These are phyloP conservation scores for Sakesphorus luctuosus DNA, from an alignment of 2,113 vertebrate species.

Conservation along the genomic window DNA sequence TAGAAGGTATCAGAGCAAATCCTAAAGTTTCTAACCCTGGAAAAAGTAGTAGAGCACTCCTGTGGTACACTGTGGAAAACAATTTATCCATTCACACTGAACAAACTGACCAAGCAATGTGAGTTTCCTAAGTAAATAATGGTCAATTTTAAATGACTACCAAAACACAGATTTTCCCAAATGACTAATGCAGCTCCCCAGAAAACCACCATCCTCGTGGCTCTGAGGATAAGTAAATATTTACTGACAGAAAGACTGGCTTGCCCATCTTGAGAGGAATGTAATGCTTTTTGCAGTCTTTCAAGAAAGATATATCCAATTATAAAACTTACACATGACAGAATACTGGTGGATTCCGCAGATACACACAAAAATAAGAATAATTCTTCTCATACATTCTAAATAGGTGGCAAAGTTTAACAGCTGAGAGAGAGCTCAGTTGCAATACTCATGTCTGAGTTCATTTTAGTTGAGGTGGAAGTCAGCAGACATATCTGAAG, in stretches of 20 bases:
- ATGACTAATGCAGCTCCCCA: not conserved
- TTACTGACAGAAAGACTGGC: not conserved
- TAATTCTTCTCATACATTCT: not conserved
- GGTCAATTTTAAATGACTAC: not conserved
- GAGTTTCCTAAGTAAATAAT: not conserved
- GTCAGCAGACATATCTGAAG: not conserved
- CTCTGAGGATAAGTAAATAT: not conserved
- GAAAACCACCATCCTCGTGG: not conserved
- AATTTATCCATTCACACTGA: not conserved
- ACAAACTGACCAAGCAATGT: not conserved
- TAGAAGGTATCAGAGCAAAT: not conserved
- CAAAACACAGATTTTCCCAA: not conserved
- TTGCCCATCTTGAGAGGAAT: not conserved
- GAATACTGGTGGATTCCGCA: not conserved
- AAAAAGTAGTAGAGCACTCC: not conserved
- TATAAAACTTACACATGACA: not conserved
- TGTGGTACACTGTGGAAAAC: not conserved
- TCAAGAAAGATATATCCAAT: not conserved
- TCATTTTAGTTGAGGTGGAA: not conserved
- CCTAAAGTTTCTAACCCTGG: not conserved
- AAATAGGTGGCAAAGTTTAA: not conserved
- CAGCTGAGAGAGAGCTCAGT: not conserved
- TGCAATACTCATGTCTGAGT: not conserved
- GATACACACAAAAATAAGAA: not conserved
- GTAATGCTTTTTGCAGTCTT: not conserved